phyloP scores from a whole-genome alignment of 2,888 invertebrate species.

The Rhingia rostrata region DNA sequence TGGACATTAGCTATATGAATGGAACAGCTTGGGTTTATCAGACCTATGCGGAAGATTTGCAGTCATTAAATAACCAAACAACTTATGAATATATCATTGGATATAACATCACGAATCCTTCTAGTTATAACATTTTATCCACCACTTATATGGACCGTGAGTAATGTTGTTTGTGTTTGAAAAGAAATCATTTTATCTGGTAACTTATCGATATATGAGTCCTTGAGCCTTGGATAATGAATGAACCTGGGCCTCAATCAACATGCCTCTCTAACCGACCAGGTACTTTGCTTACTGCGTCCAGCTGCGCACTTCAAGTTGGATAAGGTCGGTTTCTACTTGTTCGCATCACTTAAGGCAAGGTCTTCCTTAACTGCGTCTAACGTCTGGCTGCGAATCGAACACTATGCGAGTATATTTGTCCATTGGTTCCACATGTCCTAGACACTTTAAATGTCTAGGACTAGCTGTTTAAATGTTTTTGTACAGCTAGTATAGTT shows the following conservation, averaged over 20 bases:
- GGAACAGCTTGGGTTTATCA: conserved; percentile 37
- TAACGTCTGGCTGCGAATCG: too few relatives aligned
- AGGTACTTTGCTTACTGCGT: not conserved
- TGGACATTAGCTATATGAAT: conserved; percentile 37
- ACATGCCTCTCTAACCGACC: not conserved
- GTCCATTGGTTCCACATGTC: too few relatives aligned
- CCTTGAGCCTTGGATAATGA: not conserved
- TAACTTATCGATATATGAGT: not conserved
- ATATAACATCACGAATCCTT: conserved; percentile 19
- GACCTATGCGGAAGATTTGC: conserved; percentile 20
- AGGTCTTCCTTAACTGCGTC: too few relatives aligned
- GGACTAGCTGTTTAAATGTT: too few relatives aligned
- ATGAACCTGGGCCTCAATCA: not conserved
- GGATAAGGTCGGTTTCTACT: too few relatives aligned
- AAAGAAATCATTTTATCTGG: not conserved
- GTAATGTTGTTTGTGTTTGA: not conserved
- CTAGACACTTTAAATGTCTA: too few relatives aligned
- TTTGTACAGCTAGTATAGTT: too few relatives aligned
- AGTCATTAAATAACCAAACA: not conserved
- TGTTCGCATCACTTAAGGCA: too few relatives aligned
- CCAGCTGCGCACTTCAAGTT: not conserved
- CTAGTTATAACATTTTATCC: conserved; percentile 15
- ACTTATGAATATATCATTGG: conserved; percentile 12
- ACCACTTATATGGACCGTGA: conserved; percentile 27
- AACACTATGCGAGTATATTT: too few relatives aligned